phyloP scores from a whole-genome alignment of 1,140 invertebrate species.

The Yoshiicerus persimilis region DNA sequence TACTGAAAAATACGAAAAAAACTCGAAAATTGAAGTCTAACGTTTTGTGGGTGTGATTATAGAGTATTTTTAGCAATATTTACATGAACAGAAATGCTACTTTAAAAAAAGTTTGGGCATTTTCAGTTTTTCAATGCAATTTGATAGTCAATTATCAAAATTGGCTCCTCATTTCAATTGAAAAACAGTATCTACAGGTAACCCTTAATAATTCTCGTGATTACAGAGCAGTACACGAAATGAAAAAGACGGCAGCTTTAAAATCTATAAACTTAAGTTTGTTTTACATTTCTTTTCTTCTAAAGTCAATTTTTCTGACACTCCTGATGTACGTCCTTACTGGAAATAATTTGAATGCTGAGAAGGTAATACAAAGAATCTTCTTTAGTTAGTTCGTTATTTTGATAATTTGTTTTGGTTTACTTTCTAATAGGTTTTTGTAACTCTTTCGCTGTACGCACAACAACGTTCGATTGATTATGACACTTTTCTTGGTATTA shows the following conservation, averaged over 20 bases:
- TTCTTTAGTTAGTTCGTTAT: background rate
- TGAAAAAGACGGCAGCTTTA: conserved; percentile 54
- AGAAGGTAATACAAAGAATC: conserved; percentile 50
- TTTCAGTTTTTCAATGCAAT: no score
- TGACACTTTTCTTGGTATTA: conserved; percentile 59
- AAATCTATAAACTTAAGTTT: conserved; percentile 55
- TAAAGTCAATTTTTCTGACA: conserved; percentile 57
- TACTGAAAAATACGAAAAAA: no score
- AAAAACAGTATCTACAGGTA: no score
- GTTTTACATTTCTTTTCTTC: conserved; percentile 54
- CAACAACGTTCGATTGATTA: conserved; percentile 55
- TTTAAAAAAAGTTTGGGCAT: no score
- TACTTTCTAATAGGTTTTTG: conserved; percentile 52
- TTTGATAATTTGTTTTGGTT: background rate
- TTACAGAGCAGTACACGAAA: conserved; percentile 53
- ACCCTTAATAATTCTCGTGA: background rate
- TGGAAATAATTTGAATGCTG: conserved; percentile 54
- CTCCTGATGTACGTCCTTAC: conserved; percentile 55
- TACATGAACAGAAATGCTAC: no score
- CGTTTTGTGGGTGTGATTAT: no score
- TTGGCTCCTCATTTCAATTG: no score
- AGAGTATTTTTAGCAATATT: no score
- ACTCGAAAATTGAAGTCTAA: no score
- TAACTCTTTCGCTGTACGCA: conserved; percentile 56
- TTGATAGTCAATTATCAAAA: no score